These are phyloP conservation scores for Camponotus floridanus DNA, from an alignment of 1,140 invertebrate genomes.

Conservation along the genomic window DNA sequence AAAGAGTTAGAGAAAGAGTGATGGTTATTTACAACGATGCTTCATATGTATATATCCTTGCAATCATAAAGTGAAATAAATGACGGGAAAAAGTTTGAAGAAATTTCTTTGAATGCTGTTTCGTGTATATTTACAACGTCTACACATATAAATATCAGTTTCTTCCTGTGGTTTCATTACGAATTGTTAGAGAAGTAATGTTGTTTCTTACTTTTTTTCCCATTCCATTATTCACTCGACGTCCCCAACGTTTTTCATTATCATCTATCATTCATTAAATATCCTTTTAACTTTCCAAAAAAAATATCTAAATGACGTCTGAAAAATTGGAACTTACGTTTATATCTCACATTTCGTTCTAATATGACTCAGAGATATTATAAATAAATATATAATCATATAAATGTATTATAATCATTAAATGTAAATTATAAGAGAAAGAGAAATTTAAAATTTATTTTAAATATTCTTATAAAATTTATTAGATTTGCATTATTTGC, in stretches of 20 bases:
- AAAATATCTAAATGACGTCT: neutral
- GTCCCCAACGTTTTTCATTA: slow-evolving; percentile 24
- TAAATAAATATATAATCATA: no score
- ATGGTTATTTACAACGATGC: slow-evolving; percentile 70
- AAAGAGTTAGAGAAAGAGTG: neutral
- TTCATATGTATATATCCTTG: slow-evolving; percentile 72
- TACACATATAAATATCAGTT: neutral
- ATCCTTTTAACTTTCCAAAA: slow-evolving; percentile 1
- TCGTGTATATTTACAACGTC: neutral
- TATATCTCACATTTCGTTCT: no score
- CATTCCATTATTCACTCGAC: slow-evolving; percentile 22
- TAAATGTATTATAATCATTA: neutral
- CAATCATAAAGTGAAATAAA: slow-evolving; percentile 72
- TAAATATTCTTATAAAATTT: no score
- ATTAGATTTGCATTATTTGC: no score
- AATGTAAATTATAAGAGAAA: no score
- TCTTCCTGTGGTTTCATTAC: neutral
- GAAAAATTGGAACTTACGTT: no score
- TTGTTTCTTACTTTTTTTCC: neutral
- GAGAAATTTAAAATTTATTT: no score
- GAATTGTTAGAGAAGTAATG: slow-evolving; percentile 14
- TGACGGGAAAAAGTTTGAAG: slow-evolving; percentile 43
- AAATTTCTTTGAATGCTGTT: slow-evolving; percentile 18
- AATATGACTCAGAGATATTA: neutral
- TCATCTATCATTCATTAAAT: neutral